Base-by-base conservation (phyloP, 2,113 vertebrate genomes). In the Glaucidium brasilianum region DNA sequence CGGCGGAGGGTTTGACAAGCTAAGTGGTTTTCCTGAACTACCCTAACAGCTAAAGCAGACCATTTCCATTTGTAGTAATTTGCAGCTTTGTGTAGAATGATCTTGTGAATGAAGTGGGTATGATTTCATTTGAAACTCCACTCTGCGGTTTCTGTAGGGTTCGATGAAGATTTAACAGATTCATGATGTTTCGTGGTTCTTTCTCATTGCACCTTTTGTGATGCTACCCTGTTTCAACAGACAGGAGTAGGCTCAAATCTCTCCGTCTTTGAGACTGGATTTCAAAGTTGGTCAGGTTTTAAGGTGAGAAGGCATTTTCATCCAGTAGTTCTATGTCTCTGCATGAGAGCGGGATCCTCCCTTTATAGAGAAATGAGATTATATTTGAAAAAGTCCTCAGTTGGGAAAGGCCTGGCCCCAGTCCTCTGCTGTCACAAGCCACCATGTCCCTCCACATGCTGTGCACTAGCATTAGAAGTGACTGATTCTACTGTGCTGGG, bases 141-240 rank as follows among this genome's bases (percentile, higher is more conserved):
- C 69, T 69, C 29, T 29, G 50, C 1, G 1, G 9, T 53, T 59
- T 52, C 59, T 22, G 25, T 12, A 20, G 37, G 58, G 14, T 45
- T 53, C 37, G 43, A 32, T 68, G 17, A 71, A 59, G 43, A 32
- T 47, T 72, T 41, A 68, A 63, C 30, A 50, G 17, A 49, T 43
- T 22, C 8, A 5, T 0, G 1, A 10, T 7, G 4, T 50, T 76
- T 50, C 1, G 2, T 1, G 4, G 18, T 37, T 58, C 41, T 56
- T 71, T 83, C 43, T 64, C 35, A 10, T n/a, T 0, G 0, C 14
- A 5, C 37, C 45, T 47, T 41, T 34, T 72, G 20, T 66, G 53
- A 15, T 11, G 52, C 17, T 72, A 3, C 55, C 14, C 11, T 29
- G 43, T 71, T 56, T 63, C 62, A 39, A 1, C 14, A 69, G 75